A percentile compares a stretch with the other conserved stretches of the same genome.
These are phyloP conservation scores for Oopsacas minuta DNA, from an alignment of 37 sponge, comb jelly and placozoan species.

Conservation along the genomic window DNA sequence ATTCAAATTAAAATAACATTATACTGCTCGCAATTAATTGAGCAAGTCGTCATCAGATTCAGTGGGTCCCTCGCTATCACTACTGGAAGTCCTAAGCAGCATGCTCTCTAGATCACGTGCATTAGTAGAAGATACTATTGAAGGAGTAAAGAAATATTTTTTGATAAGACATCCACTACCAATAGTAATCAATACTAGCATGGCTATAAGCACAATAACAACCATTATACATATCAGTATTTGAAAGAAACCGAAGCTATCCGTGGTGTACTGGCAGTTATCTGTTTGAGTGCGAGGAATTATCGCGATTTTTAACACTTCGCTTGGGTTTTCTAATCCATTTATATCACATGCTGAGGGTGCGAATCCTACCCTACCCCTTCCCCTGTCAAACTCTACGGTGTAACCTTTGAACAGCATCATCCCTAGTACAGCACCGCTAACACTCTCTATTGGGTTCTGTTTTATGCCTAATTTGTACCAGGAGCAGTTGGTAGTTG, in stretches of 20 bases:
- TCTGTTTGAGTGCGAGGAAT: neutral
- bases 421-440: neutral
- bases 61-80: neutral
- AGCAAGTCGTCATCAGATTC: neutral
- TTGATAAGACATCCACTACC: neutral
- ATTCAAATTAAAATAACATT: neutral
- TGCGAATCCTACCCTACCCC: neutral
- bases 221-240: neutral
- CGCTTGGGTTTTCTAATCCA: neutral
- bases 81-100: neutral
- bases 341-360: neutral
- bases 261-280: neutral
- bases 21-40: neutral
- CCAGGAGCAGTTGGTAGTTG: constrained; percentile 14
- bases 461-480: neutral
- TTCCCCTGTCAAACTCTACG: neutral
- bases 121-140: neutral
- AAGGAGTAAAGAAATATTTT: neutral
- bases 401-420: constrained; percentile 18
- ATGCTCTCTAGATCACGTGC: neutral
- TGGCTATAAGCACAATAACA: neutral
- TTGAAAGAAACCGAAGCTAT: neutral
- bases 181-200: neutral
- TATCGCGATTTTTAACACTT: neutral
- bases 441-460: neutral